Base-by-base conservation (phyloP, 2,888 invertebrate genomes). In the Mongoloraphidia duomilia region DNA sequence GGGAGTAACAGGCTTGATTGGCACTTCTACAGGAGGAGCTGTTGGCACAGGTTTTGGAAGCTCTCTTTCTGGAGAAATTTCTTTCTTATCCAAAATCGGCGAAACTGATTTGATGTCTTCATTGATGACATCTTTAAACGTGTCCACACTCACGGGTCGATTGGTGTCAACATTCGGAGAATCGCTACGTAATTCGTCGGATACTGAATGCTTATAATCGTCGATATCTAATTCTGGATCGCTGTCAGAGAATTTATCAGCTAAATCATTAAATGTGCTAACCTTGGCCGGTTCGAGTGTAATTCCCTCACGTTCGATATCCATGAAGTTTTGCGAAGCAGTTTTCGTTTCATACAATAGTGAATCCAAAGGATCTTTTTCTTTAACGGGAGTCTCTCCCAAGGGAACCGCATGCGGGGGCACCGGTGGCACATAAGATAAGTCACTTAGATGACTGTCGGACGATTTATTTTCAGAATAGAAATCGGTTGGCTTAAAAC, bases 221-320 rank as follows among this genome's bases (percentile, higher is more conserved):
- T 60, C 63, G 41, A 37, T 45, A 17, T 74, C 74, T 9, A 70
- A 70, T 54, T 76, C 75, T 9, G 74, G 73, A 59, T 75, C 75
- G 60, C 74, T 75, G 65, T 76, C 76, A 50, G 75, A 73, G 60
- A 75, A 76, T 61, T 71, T 73, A 61, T 76, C 76, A 36, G 75
- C 70, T 48, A 74, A 58, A 53, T 65, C 65, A 49, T 57, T 57
- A 52, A 52, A 56, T 43, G 36, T 17, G 55, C 49, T 46, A 33
- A 41, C 49, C 47, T 52, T 41, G 9, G 9, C 33, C 9, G 50
- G 50, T 35, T 51, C 48, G 41, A 51, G 50, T 34, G 52, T 37
- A 41, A 55, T 44, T 34, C 56, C 52, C 9, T 58, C 61, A 12
- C 63, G 58, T 57, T 66, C 65, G 40, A 54, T 56, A 46, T 65